Evolutionary conservation across 2,888 invertebrate species (phyloP).

Genomic region (Nipponacmea schrenckii): DNA sequence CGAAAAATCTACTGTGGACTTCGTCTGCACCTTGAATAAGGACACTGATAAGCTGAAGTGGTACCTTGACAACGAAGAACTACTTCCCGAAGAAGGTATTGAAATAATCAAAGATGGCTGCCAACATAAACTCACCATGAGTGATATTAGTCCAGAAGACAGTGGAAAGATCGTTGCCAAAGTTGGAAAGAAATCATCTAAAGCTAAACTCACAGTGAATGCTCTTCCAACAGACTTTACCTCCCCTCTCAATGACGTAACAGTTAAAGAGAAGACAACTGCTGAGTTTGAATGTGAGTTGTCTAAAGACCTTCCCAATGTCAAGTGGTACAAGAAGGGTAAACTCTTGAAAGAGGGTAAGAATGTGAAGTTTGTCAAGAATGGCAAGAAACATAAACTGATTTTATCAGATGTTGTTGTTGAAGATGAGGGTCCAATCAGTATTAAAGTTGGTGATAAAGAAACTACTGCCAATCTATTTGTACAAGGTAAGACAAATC

Average conservation of each 20-base stretch:
- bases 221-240: constrained; percentile 50
- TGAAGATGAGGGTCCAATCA: constrained; percentile 60
- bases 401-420: constrained; percentile 51
- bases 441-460: constrained; percentile 55
- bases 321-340: constrained; percentile 73
- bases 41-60: constrained; percentile 83
- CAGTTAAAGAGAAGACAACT: constrained; percentile 54
- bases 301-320: constrained; percentile 87
- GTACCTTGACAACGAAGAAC: constrained; percentile 70
- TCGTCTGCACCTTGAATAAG: constrained; percentile 84
- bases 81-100: constrained; percentile 63
- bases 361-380: constrained; percentile 46
- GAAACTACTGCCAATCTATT: constrained; percentile 61
- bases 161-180: constrained; percentile 43
- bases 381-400: constrained; percentile 59
- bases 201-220: constrained; percentile 45
- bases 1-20: constrained; percentile 72
- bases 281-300: constrained; percentile 86
- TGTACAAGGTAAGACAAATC: constrained; percentile 53
- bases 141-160: constrained; percentile 42
- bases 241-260: constrained; percentile 53
- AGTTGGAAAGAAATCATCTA: constrained; percentile 39
- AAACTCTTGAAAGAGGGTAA: constrained; percentile 69
- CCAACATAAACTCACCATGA: constrained; percentile 45
- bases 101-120: constrained; percentile 39